Percentiles rank a stretch among this genome's conserved stretches.
Conservation (phyloP, 2,888 invertebrate species). For the Cancer borealis region DNA sequence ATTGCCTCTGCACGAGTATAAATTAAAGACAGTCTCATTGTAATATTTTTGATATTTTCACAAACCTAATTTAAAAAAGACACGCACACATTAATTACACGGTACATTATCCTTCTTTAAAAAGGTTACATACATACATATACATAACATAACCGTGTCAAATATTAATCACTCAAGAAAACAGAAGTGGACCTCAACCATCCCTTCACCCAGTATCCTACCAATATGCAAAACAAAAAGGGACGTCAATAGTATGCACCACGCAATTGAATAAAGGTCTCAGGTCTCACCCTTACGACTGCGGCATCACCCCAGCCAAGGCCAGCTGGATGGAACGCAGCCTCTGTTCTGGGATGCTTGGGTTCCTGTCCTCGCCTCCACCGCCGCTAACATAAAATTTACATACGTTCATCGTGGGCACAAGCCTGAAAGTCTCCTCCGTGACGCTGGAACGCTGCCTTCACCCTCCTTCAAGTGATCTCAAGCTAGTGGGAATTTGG, state of each 20-base stretch:
- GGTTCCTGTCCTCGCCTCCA: neutral
- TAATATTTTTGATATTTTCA: too few species aligned
- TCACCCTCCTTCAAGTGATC: neutral
- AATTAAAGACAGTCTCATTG: neutral
- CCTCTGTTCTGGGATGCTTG: neutral
- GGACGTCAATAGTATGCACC: neutral
- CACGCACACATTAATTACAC: neutral
- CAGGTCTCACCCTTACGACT: neutral
- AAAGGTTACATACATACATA: neutral
- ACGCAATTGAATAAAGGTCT: neutral
- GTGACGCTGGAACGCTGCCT: neutral
- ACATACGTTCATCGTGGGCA: neutral
- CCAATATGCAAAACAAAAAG: neutral
- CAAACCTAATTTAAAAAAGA: neutral
- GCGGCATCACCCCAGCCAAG: neutral
- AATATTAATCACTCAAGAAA: neutral
- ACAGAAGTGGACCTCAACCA: neutral
- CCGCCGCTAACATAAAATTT: neutral
- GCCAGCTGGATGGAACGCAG: neutral
- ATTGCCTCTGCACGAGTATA: neutral
- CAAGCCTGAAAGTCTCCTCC: neutral
- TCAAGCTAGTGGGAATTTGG: neutral
- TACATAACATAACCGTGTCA: neutral
- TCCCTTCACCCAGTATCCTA: neutral
- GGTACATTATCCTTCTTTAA: too few species aligned